Evolutionary conservation across 2,888 invertebrate species (phyloP).

Genomic region (Hypselothyrea guttata): DNA sequence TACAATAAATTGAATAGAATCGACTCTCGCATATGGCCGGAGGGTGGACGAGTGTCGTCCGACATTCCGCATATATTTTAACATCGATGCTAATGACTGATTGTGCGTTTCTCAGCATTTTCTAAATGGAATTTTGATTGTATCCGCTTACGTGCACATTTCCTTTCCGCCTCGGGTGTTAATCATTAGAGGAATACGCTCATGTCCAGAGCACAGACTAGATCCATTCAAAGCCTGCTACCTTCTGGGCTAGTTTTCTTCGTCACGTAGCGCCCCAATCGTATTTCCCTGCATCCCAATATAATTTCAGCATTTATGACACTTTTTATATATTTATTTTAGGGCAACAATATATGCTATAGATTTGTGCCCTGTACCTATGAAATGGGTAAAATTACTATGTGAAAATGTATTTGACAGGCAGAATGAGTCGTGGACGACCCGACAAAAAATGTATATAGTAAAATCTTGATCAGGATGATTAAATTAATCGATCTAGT

Average conservation of each 20-base stretch:
- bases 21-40: conserved; percentile 10
- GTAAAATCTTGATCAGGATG: no score
- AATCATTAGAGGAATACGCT: conserved; percentile 33
- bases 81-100: conserved; percentile 69
- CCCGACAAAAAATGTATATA: no score
- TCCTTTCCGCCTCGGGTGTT: conserved; percentile 46
- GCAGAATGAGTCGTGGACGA: no score
- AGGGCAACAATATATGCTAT: no score
- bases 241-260: conserved; percentile 31
- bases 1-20: conserved; percentile 65
- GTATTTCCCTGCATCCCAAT: conserved; percentile 35
- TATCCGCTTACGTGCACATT: conserved; percentile 73
- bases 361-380: no score
- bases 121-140: conserved; percentile 76
- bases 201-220: background rate
- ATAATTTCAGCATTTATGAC: conserved; percentile 42
- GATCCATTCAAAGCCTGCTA: background rate
- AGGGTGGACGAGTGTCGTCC: background rate
- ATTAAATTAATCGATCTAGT: no score
- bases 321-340: no score
- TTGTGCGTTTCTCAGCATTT: conserved; percentile 67
- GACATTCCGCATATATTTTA: conserved; percentile 16
- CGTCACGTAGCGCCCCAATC: conserved; percentile 51
- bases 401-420: no score
- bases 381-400: no score